Percentiles rank a stretch among this genome's conserved stretches.
phyloP scores from a whole-genome alignment of 2,888 invertebrate species.

The Gastracanthus pulcherrimus region DNA sequence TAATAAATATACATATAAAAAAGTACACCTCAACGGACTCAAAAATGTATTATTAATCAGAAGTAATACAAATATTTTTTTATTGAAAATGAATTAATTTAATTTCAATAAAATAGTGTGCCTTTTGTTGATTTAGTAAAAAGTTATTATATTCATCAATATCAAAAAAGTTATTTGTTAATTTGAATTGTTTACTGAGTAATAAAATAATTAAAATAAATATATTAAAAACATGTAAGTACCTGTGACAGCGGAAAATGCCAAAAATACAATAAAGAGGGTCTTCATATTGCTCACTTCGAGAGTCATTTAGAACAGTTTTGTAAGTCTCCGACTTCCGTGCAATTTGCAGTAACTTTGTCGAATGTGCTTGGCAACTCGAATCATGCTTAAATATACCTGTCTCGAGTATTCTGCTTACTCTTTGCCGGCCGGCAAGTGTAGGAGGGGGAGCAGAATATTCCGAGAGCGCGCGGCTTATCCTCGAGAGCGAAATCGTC shows the following conservation, averaged over 20 bases:
- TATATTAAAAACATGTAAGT: too few species aligned
- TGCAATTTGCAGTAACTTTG: neutral
- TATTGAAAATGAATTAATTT: neutral
- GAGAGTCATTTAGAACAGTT: neutral
- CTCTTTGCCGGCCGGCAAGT: too few species aligned
- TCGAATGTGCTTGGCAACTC: neutral
- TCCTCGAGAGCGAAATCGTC: neutral
- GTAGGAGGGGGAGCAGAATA: neutral
- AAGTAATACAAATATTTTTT: too few species aligned
- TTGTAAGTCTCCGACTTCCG: neutral
- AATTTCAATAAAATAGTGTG: too few species aligned
- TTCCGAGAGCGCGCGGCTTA: neutral
- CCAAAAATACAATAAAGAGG: neutral
- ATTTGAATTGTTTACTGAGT: too few species aligned
- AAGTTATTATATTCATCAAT: too few species aligned
- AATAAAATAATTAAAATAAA: too few species aligned
- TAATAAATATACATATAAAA: too few species aligned
- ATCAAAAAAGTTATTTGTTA: too few species aligned
- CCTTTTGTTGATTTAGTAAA: too few species aligned
- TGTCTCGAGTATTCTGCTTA: neutral
- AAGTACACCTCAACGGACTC: too few species aligned
- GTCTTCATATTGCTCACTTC: neutral
- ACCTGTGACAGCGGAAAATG: constrained; percentile 9
- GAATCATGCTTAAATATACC: neutral
- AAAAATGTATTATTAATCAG: too few species aligned